phyloP scores from a whole-genome alignment of 2,113 vertebrate genomes.

The Cariama cristata region DNA sequence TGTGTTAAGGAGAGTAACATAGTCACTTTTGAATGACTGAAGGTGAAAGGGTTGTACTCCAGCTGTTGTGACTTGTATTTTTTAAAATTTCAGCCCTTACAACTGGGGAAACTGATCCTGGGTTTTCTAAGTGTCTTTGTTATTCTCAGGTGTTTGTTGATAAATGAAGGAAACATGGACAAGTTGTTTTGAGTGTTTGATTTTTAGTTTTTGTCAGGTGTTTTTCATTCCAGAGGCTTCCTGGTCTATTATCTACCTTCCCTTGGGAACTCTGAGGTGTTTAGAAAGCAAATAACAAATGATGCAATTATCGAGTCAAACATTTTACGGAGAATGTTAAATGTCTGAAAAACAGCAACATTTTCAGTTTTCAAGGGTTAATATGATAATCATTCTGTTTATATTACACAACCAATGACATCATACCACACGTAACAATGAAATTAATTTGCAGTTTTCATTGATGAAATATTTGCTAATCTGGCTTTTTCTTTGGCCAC shows the following conservation, averaged over 20 bases:
- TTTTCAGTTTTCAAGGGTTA: neutral
- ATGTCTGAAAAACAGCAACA: neutral
- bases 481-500: neutral
- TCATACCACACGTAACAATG: neutral
- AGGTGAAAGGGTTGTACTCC: neutral
- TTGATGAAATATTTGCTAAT: neutral
- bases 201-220: neutral
- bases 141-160: neutral
- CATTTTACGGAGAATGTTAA: neutral
- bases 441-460: neutral
- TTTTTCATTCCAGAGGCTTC: neutral
- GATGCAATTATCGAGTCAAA: neutral
- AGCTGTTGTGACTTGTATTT: neutral
- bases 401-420: neutral
- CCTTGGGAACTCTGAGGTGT: neutral
- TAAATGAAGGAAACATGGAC: neutral
- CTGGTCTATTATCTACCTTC: neutral
- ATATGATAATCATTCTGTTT: neutral
- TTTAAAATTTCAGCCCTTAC: neutral
- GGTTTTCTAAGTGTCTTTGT: neutral
- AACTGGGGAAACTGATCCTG: neutral
- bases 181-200: neutral
- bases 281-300: neutral
- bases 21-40: neutral
- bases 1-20: neutral